phyloP scores from a whole-genome alignment of 2,113 vertebrate genomes.

The Oryzias woworae region DNA sequence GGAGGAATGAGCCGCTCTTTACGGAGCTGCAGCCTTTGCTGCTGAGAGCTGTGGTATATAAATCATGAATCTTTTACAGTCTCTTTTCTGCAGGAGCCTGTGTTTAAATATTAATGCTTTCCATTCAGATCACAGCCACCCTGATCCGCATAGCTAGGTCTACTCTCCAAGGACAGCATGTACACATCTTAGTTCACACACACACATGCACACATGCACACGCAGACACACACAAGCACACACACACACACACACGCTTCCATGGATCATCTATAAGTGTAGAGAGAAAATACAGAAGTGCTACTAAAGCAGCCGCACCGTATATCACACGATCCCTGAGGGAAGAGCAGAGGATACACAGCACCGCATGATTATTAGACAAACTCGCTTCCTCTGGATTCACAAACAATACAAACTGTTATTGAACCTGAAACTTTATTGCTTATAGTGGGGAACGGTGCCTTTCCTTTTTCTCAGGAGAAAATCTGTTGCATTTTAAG shows the following conservation, averaged over 20 bases:
- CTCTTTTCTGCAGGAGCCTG: conserved; percentile 65
- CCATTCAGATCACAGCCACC: conserved; percentile 75
- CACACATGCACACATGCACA: conserved; percentile 52
- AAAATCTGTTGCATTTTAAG: too few relatives aligned
- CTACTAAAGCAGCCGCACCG: conserved; percentile 16
- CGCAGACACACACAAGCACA: conserved; percentile 51
- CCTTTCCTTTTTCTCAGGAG: background rate
- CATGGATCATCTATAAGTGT: conserved; percentile 43
- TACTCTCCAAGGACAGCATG: conserved; percentile 62
- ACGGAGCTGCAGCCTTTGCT: conserved; percentile 50
- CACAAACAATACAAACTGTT: background rate
- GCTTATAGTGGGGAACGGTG: too few relatives aligned
- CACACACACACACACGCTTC: conserved; percentile 50
- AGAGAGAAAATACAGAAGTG: conserved; percentile 34
- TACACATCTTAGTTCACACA: conserved; percentile 24
- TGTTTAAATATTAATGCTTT: conserved; percentile 76
- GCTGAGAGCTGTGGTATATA: conserved; percentile 50
- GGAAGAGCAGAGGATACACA: background rate
- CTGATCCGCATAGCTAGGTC: conserved; percentile 70
- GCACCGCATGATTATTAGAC: background rate
- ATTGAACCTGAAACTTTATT: background rate
- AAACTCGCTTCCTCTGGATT: background rate
- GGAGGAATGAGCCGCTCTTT: conserved; percentile 58
- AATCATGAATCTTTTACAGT: conserved; percentile 77
- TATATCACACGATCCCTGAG: conserved; percentile 35